Evolutionary conservation across 2,888 invertebrate species (phyloP), one percentile per base, ranked within the genome.

Genomic region (Drosophila atroscutellata): DNA sequence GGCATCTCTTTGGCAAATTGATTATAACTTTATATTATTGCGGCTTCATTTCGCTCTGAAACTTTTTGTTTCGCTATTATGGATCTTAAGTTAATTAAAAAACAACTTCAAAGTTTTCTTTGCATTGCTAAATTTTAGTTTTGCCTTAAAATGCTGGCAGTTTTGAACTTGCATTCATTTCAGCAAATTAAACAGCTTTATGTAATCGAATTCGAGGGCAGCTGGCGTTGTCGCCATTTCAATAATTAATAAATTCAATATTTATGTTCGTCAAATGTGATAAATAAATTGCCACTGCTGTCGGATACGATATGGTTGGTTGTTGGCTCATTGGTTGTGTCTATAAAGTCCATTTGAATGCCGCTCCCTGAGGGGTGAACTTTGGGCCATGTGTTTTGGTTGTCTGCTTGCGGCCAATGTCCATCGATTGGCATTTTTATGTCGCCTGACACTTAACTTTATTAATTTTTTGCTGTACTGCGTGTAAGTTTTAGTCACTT

Each of bases 351-450:
- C 59, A 70, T 70, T 69, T 60, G 58, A 34, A 34, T 72, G 72
- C 51, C 72, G 47, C 72, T 36, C 72, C 72, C 72, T 37, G 15
- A 18, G 52, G 57, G 20, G 2, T 28, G 32, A 45, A 24, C 42
- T 18, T 55, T 15, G 26, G 73, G 78, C 78, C 75, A 76, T 66
- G 77, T 77, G 55, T 55, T 55, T 37, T 28, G 26, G 64, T 26
- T 54, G 39, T 30, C 7, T 8, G n/a, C n/a, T 20, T 15, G 18
- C 47, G 60, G 26, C 55, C 50, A 64, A 34, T 36, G 67, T 47
- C 65, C 70, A 78, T 81, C 80, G 79, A 80, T 80, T 81, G 79
- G 32, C 42, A 69, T 80, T 80, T 80, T 80, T 72, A 80, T 80
- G 74, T 72, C 62, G 61, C 34, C 37, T 42, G 75, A 81, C 80